A percentile compares a stretch with the other conserved stretches of the same genome.
Evolutionary conservation across 2,888 invertebrate genomes (phyloP).

Genomic region (Lasioglossum leucozonium): DNA sequence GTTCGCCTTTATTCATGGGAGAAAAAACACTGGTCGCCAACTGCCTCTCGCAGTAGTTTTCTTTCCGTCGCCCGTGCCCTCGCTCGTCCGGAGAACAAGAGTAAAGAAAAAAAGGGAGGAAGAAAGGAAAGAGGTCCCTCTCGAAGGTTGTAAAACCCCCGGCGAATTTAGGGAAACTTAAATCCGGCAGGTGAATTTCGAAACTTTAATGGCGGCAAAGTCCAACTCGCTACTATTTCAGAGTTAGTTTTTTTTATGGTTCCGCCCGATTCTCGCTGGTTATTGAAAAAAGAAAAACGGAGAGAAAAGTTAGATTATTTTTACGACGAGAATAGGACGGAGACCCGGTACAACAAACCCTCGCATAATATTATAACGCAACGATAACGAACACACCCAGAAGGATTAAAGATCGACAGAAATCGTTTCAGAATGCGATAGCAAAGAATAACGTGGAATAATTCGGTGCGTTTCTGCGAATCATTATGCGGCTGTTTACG

Average conservation of each 20-base stretch:
- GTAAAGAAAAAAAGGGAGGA: slow-evolving; percentile 1
- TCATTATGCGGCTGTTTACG: not conserved
- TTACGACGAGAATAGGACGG: no score
- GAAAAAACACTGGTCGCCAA: slow-evolving; percentile 40
- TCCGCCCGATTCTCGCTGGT: not conserved
- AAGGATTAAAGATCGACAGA: not conserved
- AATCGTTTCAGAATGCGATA: not conserved
- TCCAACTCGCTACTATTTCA: slow-evolving; percentile 6
- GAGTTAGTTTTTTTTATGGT: slow-evolving; percentile 4
- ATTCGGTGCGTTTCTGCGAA: not conserved
- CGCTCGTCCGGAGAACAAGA: not conserved
- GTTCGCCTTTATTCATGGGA: slow-evolving; percentile 28
- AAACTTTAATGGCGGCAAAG: not conserved
- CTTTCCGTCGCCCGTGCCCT: not conserved
- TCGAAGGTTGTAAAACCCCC: not conserved
- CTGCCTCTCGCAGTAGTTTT: slow-evolving; percentile 26
- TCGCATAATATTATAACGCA: not conserved
- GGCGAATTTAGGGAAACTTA: slow-evolving; percentile 20
- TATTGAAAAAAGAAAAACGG: not conserved
- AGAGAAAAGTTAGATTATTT: not conserved
- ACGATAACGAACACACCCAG: no score
- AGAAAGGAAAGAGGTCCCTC: not conserved
- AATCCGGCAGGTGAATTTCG: slow-evolving; percentile 20
- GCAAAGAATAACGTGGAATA: not conserved
- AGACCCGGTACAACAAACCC: not conserved